Evolutionary conservation across 1,140 invertebrate genomes (phyloP).

Genomic region (Linepithema humile): DNA sequence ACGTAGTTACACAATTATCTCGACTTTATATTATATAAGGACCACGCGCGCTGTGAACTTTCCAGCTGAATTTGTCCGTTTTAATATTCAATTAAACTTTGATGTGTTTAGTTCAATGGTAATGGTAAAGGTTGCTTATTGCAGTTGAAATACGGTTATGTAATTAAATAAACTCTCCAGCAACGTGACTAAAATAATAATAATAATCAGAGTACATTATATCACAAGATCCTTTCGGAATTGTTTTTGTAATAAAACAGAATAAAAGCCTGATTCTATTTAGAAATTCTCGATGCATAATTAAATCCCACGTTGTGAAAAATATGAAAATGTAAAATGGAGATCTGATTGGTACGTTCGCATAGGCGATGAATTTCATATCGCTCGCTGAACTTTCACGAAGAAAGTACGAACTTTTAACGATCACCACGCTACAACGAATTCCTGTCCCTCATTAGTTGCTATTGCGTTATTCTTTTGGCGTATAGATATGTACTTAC

Average conservation of each 20-base stretch:
- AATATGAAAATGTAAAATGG: background rate
- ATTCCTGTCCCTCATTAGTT: background rate
- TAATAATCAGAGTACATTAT: background rate
- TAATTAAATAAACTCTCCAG: constrained; percentile 1
- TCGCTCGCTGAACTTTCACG: background rate
- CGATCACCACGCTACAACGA: background rate
- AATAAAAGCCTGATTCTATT: background rate
- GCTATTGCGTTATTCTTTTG: constrained; percentile 3
- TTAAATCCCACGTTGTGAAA: background rate
- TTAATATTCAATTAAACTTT: constrained; percentile 31
- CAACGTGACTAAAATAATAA: constrained; percentile 3
- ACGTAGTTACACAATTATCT: background rate
- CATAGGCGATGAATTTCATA: background rate
- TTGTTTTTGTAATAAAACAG: background rate
- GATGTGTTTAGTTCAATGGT: constrained; percentile 8
- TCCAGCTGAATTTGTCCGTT: background rate
- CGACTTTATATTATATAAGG: background rate
- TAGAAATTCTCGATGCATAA: background rate
- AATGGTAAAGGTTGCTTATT: constrained; percentile 1
- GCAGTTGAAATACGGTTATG: background rate
- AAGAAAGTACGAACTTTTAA: background rate
- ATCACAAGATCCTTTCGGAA: background rate
- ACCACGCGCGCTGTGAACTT: background rate
- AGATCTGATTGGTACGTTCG: background rate
- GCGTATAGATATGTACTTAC: background rate